These are phyloP conservation scores for Pyrrhia umbra DNA, from an alignment of 2,888 invertebrate species.

Conservation along the genomic window DNA sequence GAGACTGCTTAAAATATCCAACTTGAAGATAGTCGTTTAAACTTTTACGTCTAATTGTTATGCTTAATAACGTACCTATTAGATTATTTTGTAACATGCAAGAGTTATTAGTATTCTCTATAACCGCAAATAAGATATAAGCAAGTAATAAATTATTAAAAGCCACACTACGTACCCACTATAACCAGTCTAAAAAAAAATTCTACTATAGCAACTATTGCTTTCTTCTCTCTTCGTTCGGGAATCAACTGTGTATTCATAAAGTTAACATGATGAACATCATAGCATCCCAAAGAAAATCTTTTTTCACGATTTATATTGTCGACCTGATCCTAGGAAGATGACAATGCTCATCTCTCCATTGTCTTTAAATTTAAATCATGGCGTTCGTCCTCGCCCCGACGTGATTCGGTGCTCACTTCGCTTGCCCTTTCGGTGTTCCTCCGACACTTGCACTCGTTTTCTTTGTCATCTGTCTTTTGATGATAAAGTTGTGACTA, in stretches of 20 bases:
- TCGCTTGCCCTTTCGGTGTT: constrained; percentile 13
- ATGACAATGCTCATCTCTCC: constrained; percentile 1
- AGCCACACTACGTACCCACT: too few species aligned
- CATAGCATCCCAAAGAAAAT: constrained; percentile 4
- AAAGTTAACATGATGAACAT: background rate
- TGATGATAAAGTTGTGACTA: constrained; percentile 13
- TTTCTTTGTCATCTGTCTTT: constrained; percentile 20
- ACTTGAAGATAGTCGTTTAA: too few species aligned
- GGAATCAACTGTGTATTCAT: too few species aligned
- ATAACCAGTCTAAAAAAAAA: too few species aligned
- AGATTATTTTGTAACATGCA: too few species aligned
- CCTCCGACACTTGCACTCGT: constrained; percentile 24
- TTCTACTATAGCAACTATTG: too few species aligned
- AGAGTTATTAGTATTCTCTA: too few species aligned
- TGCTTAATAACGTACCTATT: too few species aligned
- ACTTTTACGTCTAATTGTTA: too few species aligned
- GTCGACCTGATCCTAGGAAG: constrained; percentile 3
- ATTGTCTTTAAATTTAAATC: constrained; percentile 32
- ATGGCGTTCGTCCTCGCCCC: constrained; percentile 3
- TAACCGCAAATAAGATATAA: too few species aligned
- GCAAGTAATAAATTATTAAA: too few species aligned
- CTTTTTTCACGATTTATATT: background rate
- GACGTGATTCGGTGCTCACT: constrained; percentile 11
- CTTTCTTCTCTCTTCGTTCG: too few species aligned
- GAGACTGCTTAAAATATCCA: background rate